Conservation (phyloP, 2,888 invertebrate genomes). For the Crossocerus cetratus region DNA sequence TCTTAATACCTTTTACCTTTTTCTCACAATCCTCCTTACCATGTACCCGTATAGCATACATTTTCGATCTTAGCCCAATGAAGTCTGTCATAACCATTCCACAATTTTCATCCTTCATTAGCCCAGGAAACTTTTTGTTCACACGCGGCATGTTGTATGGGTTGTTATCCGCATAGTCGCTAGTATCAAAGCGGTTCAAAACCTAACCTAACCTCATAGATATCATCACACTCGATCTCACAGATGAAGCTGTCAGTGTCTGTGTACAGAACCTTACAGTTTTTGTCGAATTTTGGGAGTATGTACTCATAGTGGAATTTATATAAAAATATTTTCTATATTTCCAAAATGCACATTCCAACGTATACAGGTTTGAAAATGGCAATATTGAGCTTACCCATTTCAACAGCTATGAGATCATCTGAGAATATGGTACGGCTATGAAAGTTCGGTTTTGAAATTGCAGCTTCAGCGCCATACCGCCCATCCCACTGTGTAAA, state of each 20-base stretch:
- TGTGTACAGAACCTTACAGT: too few relatives aligned
- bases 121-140: constrained; percentile 60
- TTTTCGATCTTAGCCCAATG: constrained; percentile 34
- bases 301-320: too few relatives aligned
- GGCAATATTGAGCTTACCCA: constrained; percentile 28
- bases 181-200: constrained; percentile 64
- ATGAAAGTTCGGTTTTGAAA: constrained; percentile 66
- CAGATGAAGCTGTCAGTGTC: constrained; percentile 66
- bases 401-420: constrained; percentile 6
- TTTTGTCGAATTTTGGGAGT: too few relatives aligned
- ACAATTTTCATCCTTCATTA: too few relatives aligned
- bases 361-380: constrained; percentile 66
- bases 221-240: constrained; percentile 67
- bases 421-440: constrained; percentile 30
- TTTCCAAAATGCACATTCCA: constrained; percentile 62
- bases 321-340: constrained; percentile 53
- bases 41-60: too few relatives aligned
- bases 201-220: constrained; percentile 54
- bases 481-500: constrained; percentile 54
- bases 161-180: constrained; percentile 31
- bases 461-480: constrained; percentile 54
- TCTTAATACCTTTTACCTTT: too few relatives aligned
- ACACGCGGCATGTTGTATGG: constrained; percentile 23
- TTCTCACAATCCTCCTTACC: too few relatives aligned
- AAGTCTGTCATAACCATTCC: constrained; percentile 68